Conservation (phyloP, 2,113 vertebrate genomes). For the Tachysurus fulvidraco region DNA sequence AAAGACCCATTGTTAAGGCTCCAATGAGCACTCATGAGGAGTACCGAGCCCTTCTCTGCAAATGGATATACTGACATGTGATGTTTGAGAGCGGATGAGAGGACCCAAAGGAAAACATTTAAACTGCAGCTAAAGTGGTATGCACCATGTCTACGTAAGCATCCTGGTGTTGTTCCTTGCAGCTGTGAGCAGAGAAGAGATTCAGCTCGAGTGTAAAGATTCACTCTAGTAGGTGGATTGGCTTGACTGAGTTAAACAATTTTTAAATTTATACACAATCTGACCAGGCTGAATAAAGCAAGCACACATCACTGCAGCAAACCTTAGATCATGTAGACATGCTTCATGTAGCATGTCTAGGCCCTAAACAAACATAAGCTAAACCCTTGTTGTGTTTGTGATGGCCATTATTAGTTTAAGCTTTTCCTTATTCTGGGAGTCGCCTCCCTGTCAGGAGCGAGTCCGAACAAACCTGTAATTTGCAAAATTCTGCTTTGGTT, state of each 20-base stretch:
- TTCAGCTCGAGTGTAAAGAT: neutral
- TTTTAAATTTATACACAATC: neutral
- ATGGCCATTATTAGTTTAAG: slow-evolving; percentile 42
- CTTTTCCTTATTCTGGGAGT: slow-evolving; percentile 28
- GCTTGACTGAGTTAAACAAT: neutral
- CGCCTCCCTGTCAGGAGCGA: neutral
- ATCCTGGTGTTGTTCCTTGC: slow-evolving; percentile 19
- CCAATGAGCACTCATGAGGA: slow-evolving; percentile 14
- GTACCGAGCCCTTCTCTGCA: slow-evolving; percentile 14
- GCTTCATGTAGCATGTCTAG: slow-evolving; percentile 43
- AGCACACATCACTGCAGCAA: neutral
- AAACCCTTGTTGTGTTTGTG: slow-evolving; percentile 45
- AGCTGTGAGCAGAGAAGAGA: slow-evolving; percentile 22
- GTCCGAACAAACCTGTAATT: slow-evolving; percentile 17
- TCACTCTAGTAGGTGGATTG: neutral
- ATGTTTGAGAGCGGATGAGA: slow-evolving; percentile 40
- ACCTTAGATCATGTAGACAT: slow-evolving; percentile 50
- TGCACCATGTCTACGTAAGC: slow-evolving; percentile 34
- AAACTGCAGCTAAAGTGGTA: slow-evolving; percentile 39
- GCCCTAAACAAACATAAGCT: slow-evolving; percentile 55
- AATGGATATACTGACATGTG: slow-evolving; percentile 34
- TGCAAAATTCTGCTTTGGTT: neutral
- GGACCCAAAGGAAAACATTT: slow-evolving; percentile 17
- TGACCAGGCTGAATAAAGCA: neutral
- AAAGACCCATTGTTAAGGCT: neutral